Evolutionary conservation across 2,888 invertebrate species (phyloP).

Genomic region (Tyria jacobaeae): DNA sequence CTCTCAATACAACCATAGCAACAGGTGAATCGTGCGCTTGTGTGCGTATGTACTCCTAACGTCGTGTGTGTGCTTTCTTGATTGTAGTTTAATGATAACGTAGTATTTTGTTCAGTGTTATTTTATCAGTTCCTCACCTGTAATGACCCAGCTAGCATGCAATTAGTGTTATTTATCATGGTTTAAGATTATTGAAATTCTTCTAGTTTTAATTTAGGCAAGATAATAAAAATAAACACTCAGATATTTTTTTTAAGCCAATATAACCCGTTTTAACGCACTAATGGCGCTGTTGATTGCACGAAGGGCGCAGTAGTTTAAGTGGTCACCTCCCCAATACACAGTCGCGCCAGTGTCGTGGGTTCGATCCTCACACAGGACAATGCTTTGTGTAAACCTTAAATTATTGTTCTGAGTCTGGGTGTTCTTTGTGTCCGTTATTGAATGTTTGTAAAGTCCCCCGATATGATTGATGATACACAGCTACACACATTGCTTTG

Average conservation of each 20-base stretch:
- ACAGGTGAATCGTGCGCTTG: constrained; percentile 80
- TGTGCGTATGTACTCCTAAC: constrained; percentile 68
- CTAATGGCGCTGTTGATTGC: too few relatives aligned
- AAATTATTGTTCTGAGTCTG: too few relatives aligned
- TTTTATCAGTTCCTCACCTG: constrained; percentile 65
- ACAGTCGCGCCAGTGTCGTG: too few relatives aligned
- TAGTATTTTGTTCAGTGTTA: constrained; percentile 74
- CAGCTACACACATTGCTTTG: too few relatives aligned
- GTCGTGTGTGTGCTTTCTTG: constrained; percentile 73
- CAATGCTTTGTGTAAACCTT: too few relatives aligned
- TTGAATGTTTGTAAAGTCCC: too few relatives aligned
- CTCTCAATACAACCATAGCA: constrained; percentile 76
- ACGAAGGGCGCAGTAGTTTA: too few relatives aligned
- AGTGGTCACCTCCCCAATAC: too few relatives aligned
- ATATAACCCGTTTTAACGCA: constrained; percentile 31
- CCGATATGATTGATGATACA: too few relatives aligned
- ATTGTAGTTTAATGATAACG: constrained; percentile 79
- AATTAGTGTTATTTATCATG: constrained; percentile 61
- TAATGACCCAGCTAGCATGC: constrained; percentile 61
- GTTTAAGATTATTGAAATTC: constrained; percentile 52
- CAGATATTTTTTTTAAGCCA: constrained; percentile 18
- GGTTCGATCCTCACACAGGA: too few relatives aligned
- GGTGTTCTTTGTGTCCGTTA: too few relatives aligned
- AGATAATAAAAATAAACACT: constrained; percentile 21
- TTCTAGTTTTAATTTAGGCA: constrained; percentile 42